Evolutionary conservation across 2,888 invertebrate species (phyloP).

Genomic region (Volucella bombylans): DNA sequence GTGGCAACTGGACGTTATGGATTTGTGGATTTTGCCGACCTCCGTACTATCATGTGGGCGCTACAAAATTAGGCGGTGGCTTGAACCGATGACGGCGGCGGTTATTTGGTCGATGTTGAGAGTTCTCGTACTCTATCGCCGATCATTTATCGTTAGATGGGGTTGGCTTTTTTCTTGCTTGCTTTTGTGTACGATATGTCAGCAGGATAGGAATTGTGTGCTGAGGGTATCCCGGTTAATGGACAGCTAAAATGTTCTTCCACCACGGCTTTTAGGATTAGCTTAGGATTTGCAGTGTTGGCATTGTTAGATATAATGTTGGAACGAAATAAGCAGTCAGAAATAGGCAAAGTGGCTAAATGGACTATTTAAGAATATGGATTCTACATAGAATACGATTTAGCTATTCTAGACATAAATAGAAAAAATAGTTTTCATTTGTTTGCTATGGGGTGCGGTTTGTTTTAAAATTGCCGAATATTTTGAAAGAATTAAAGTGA

Average conservation of each 20-base stretch:
- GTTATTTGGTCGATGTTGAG: constrained; percentile 6
- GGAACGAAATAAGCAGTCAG: no score
- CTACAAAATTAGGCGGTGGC: constrained; percentile 63
- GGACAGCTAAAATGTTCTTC: constrained; percentile 25
- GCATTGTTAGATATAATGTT: no score
- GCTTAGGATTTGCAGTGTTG: no score
- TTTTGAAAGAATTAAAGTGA: no score
- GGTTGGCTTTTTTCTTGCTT: background rate
- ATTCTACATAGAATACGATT: no score
- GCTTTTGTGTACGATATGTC: background rate
- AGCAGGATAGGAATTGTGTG: constrained; percentile 23
- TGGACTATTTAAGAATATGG: no score
- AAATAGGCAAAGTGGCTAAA: no score
- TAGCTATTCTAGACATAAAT: no score
- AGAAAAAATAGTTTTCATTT: no score
- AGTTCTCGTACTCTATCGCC: background rate
- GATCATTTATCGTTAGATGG: background rate
- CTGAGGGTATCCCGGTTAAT: constrained; percentile 23
- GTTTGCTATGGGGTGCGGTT: no score
- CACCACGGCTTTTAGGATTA: background rate
- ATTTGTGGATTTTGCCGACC: constrained; percentile 19
- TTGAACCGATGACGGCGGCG: constrained; percentile 28
- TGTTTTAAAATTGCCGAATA: no score
- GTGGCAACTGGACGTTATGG: constrained; percentile 29
- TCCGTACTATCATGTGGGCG: constrained; percentile 24